Evolutionary conservation across 2,888 invertebrate species (phyloP), one percentile per base, ranked within the genome.

Genomic region (Phoenoteleia sp.): DNA sequence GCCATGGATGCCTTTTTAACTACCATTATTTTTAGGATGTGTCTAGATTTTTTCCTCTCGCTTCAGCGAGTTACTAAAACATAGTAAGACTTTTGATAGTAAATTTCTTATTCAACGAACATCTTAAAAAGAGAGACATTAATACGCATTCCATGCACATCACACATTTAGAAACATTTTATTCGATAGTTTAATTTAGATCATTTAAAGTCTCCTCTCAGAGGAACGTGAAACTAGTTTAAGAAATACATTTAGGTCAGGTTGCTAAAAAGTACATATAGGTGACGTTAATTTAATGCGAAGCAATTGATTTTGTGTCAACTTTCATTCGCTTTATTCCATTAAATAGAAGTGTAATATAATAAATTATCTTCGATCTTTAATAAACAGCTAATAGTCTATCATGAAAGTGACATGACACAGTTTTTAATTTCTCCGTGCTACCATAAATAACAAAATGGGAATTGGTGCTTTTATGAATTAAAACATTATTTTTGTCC

Each of bases 1-100:
- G 36, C 64, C 54, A 62, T 56, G 83, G 52, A 58, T 66, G 69
- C 52, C 27, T 75, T 58, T 67, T 75, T 79, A 74, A 75, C 60
- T 69, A 62, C 33, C 49, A 67, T 74, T 60, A 81, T 75, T 66
- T 80, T 74, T 67, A 36, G 56, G 23, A 47, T 56, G 56, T 58
- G 5, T 49, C 33, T 11, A 56, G 15, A 42, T 62, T 60, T 62
- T 39, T 54, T 52, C 13, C 27, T 45, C 15, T 60, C 33, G 6
- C 52, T 47, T 45, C 33, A 13, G 17, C 19, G 17, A 42, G 19
- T 76, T 25, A 66, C 56, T 29, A 19, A 60, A 60, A 69, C 62
- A 33, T 54, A n/a, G n/a, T n/a, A n/a, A n/a, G 33, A 79, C 64
- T 27, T 54, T 62, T 71, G 45, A 33, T 25, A 25, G 25, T 54